Evolutionary conservation across 1,140 invertebrate species (phyloP).

Genomic region (Cotesia typhae): DNA sequence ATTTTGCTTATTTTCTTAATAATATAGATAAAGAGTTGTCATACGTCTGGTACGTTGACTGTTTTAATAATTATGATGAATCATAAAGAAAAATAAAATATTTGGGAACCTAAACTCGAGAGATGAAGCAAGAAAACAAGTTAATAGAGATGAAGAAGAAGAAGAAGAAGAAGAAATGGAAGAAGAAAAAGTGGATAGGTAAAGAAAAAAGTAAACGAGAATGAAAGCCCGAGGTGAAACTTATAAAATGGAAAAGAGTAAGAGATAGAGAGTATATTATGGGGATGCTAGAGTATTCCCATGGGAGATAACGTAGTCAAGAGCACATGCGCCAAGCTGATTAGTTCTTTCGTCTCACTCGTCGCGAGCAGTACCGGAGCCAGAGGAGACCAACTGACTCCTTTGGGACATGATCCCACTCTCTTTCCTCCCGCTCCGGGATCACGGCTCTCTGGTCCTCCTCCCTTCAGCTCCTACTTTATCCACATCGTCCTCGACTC

Average conservation of each 20-base stretch:
- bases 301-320: constrained; percentile 52
- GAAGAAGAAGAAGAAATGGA: no score
- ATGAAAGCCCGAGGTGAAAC: constrained; percentile 22
- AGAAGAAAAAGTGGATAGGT: no score
- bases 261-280: constrained; percentile 51
- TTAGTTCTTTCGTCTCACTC: constrained; percentile 56
- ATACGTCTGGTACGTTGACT: no score
- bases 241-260: constrained; percentile 23
- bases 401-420: constrained; percentile 58
- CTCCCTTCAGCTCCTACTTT: constrained; percentile 30
- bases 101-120: no score
- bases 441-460: no score
- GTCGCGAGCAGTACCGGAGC: constrained; percentile 57
- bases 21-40: no score
- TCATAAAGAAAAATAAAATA: no score
- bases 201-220: constrained; percentile 31
- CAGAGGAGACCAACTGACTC: constrained; percentile 58
- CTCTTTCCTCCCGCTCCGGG: constrained; percentile 43
- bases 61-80: no score
- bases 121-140: no score
- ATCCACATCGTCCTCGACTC: constrained; percentile 6
- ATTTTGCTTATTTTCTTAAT: no score
- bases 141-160: no score
- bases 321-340: constrained; percentile 61
- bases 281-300: constrained; percentile 59